Conservation (phyloP, 1,140 invertebrate genomes). For the Drosophila asahinai region DNA sequence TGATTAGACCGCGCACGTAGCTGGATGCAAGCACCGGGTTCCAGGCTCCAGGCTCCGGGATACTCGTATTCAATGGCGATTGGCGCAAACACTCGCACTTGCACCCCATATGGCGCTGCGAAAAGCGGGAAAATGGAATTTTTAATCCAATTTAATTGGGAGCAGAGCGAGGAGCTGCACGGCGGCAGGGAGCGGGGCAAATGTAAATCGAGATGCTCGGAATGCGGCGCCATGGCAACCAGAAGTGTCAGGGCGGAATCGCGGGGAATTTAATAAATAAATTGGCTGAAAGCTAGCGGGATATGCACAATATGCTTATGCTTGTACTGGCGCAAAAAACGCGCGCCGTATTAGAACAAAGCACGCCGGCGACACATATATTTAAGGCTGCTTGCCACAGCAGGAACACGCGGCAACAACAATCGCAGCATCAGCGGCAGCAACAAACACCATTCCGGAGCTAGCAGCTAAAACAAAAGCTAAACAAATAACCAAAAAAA, state of each 20-base stretch:
- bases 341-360: slow-evolving; percentile 60
- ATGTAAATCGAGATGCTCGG: slow-evolving; percentile 37
- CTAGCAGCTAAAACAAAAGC: slow-evolving; percentile 37
- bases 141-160: slow-evolving; percentile 82
- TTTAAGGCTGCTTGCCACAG: slow-evolving; percentile 59
- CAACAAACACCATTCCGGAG: slow-evolving; percentile 46
- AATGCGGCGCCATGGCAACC: slow-evolving; percentile 42
- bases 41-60: slow-evolving; percentile 33
- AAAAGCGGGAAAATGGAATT: slow-evolving; percentile 75
- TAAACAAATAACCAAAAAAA: slow-evolving; percentile 24
- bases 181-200: not conserved
- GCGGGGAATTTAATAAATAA: slow-evolving; percentile 69
- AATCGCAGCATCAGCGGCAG: slow-evolving; percentile 27
- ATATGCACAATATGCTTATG: slow-evolving; percentile 53
- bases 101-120: slow-evolving; percentile 62
- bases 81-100: slow-evolving; percentile 57
- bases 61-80: slow-evolving; percentile 53
- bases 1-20: slow-evolving; percentile 74
- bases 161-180: not conserved
- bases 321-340: slow-evolving; percentile 15
- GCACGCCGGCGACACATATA: slow-evolving; percentile 75
- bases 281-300: slow-evolving; percentile 50
- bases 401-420: slow-evolving; percentile 21
- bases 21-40: slow-evolving; percentile 5
- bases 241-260: slow-evolving; percentile 44